Evolutionary conservation across 2,888 invertebrate genomes (phyloP).

Genomic region (Amitus sp.): DNA sequence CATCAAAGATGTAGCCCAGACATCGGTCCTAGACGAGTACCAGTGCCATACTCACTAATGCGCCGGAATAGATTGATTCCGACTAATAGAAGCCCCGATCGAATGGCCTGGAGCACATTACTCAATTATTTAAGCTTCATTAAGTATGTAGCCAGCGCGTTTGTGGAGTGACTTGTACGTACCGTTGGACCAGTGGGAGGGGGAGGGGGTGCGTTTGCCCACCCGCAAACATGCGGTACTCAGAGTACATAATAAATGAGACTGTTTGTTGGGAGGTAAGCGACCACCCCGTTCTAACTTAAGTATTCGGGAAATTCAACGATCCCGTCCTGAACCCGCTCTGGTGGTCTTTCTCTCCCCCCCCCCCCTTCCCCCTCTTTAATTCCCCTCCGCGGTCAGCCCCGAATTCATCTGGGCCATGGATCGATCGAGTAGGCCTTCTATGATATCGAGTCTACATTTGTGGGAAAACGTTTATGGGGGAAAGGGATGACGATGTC

Average conservation of each 20-base stretch:
- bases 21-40: neutral
- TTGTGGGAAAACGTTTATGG: conserved; percentile 36
- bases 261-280: conserved; percentile 59
- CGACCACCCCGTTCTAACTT: conserved; percentile 63
- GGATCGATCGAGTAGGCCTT: conserved; percentile 46
- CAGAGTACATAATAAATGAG: conserved; percentile 18
- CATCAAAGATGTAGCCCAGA: too few relatives aligned
- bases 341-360: conserved; percentile 20
- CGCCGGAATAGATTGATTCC: conserved; percentile 66
- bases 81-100: conserved; percentile 64
- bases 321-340: conserved; percentile 49
- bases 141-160: conserved; percentile 64
- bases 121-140: conserved; percentile 67
- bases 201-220: conserved; percentile 17
- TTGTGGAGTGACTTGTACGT: conserved; percentile 23
- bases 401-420: conserved; percentile 43
- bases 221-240: conserved; percentile 45
- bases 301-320: conserved; percentile 66
- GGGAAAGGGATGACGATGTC: conserved; percentile 28
- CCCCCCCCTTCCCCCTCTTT: conserved; percentile 9
- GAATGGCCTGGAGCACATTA: conserved; percentile 66
- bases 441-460: conserved; percentile 42
- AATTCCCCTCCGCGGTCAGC: conserved; percentile 16
- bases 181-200: conserved; percentile 16
- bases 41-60: conserved; percentile 59